Percentiles rank a stretch among this genome's conserved stretches.
phyloP scores from a whole-genome alignment of 2,113 vertebrate genomes.

The Thomomys bottae region DNA sequence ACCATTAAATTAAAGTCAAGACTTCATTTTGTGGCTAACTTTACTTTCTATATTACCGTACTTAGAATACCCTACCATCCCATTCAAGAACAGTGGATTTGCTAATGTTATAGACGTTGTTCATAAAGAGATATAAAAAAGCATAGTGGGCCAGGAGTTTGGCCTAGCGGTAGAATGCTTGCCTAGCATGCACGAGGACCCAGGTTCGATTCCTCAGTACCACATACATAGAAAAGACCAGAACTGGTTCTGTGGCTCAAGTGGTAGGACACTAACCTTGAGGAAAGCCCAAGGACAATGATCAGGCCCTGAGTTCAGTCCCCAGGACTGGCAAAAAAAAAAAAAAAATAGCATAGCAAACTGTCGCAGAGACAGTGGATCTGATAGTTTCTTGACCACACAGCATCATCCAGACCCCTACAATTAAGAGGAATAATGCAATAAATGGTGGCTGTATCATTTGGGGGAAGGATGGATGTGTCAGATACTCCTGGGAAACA shows the following conservation, averaged over 20 bases:
- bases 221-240: too few species aligned
- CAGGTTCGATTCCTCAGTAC: too few species aligned
- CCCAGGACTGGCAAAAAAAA: too few species aligned
- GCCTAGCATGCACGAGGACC: too few species aligned
- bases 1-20: background rate
- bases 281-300: too few species aligned
- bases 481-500: background rate
- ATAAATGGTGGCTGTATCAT: background rate
- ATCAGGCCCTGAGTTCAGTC: too few species aligned
- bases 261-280: too few species aligned
- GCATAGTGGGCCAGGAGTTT: too few species aligned
- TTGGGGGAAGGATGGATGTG: background rate
- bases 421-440: background rate
- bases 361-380: background rate
- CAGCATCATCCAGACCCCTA: background rate
- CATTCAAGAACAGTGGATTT: background rate
- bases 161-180: too few species aligned
- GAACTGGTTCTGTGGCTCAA: too few species aligned
- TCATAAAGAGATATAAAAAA: background rate
- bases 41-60: background rate
- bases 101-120: background rate
- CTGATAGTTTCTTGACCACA: too few species aligned
- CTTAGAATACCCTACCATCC: background rate
- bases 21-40: background rate
- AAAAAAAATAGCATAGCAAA: background rate